These are phyloP conservation scores for Zaprionus gabonicus DNA, from an alignment of 1,140 invertebrate species.

Conservation along the genomic window DNA sequence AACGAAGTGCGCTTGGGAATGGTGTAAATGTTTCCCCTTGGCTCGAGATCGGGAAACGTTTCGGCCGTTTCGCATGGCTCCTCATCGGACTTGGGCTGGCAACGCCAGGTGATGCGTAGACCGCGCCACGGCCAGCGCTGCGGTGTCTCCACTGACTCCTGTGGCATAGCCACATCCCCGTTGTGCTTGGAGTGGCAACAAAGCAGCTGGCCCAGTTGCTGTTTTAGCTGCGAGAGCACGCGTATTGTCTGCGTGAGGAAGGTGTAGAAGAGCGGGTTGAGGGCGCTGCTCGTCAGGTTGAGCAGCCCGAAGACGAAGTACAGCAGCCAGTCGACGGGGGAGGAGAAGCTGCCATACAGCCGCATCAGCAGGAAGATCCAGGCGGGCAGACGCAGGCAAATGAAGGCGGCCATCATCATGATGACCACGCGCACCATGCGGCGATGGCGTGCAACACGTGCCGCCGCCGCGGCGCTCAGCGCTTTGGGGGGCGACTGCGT, in stretches of 20 bases:
- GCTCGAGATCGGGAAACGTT: background rate
- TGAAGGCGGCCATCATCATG: slow-evolving; percentile 85
- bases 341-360: slow-evolving; percentile 70
- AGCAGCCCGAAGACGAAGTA: slow-evolving; percentile 85
- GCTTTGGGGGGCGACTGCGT: background rate
- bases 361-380: slow-evolving; percentile 85
- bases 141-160: slow-evolving; percentile 9
- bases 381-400: slow-evolving; percentile 85
- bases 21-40: slow-evolving; percentile 31
- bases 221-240: slow-evolving; percentile 50
- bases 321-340: slow-evolving; percentile 84
- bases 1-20: slow-evolving; percentile 43
- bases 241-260: slow-evolving; percentile 85
- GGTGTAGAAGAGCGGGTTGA: slow-evolving; percentile 87
- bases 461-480: slow-evolving; percentile 38
- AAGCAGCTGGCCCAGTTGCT: slow-evolving; percentile 9
- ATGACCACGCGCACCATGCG: slow-evolving; percentile 86
- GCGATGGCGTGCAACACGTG: slow-evolving; percentile 84
- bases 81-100: slow-evolving; percentile 15
- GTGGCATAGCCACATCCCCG: slow-evolving; percentile 47
- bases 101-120: slow-evolving; percentile 57
- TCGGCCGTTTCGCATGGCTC: background rate
- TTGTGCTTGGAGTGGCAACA: slow-evolving; percentile 28
- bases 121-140: slow-evolving; percentile 47
- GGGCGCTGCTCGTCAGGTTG: slow-evolving; percentile 85